Evolutionary conservation across 2,888 invertebrate species (phyloP).

Genomic region (Catocala nupta): DNA sequence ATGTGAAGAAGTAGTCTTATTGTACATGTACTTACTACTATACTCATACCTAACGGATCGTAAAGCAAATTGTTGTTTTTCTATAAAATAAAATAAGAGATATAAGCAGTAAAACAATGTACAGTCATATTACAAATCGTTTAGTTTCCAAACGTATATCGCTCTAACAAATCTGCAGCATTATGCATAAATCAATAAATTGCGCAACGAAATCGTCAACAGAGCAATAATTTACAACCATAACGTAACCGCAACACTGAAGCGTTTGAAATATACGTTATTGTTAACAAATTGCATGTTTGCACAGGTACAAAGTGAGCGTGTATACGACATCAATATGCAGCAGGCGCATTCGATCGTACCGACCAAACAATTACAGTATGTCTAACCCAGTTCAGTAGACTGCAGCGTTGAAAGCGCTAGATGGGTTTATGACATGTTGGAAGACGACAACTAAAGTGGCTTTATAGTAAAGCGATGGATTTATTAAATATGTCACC

Average conservation of each 20-base stretch:
- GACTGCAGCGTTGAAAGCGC: conserved; percentile 31
- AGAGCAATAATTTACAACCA: conserved; percentile 7
- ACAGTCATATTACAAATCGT: too few species aligned
- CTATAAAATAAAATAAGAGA: too few species aligned
- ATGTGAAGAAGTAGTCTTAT: too few species aligned
- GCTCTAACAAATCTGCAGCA: neutral
- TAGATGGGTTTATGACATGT: conserved; percentile 34
- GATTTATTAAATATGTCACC: conserved; percentile 27
- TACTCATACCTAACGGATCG: too few species aligned
- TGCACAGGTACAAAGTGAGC: neutral
- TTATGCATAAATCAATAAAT: conserved; percentile 7
- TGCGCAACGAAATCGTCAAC: conserved; percentile 7
- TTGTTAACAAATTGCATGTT: conserved; percentile 21
- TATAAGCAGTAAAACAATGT: too few species aligned
- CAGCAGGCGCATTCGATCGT: conserved; percentile 29
- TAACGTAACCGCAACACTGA: conserved; percentile 5
- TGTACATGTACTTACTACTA: too few species aligned
- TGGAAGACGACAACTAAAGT: conserved; percentile 22
- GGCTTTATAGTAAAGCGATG: conserved; percentile 21
- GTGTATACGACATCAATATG: conserved; percentile 39
- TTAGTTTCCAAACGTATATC: neutral
- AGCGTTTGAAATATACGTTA: conserved; percentile 7
- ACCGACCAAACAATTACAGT: conserved; percentile 44
- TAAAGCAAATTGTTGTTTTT: too few species aligned
- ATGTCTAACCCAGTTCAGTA: conserved; percentile 43